Evolutionary conservation across 2,113 vertebrate genomes (phyloP), one percentile per base, ranked within the genome.

Genomic region (Ctenomys sociabilis): DNA sequence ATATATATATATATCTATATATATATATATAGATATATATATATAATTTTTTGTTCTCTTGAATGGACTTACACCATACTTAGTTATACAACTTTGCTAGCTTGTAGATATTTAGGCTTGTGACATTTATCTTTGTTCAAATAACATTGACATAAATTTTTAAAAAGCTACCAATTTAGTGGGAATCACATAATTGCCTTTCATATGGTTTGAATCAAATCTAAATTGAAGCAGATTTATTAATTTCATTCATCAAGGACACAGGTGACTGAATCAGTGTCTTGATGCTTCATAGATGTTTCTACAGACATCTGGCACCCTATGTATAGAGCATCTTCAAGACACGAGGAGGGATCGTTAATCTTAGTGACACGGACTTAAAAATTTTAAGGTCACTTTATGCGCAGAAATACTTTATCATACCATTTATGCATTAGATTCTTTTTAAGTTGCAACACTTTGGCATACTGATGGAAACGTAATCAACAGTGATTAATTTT

Each of bases 361-460:
- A 54, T 92, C 75, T 93, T 84, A 75, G 77, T 70, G 26, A 10
- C 35, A 73, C 88, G 26, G 37, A 45, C 28, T 77, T 81, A 82
- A 68, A 83, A 24, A 40, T 45, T 83, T 96, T 93, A 24, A 95
- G 49, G 19, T 96, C 45, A 35, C 9, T 30, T 68, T 32, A 95
- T 52, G 72, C 57, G 83, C 35, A 57, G n/a, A 83, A 90, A 26
- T 32, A 26, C 90, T 92, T 28, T 77, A 22, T 88, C 2, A 19
- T 37, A 85, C 40, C 28, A 73, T 75, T 93, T 84, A 73, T 40
- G 54, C 13, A 54, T 59, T 43, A 64, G 32, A 8, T 30, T 82
- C 26, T 70, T 89, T 89, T 91, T 78, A 11, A 30, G 30, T 85
- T 77, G 59, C n/a, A 94, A 6, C 66, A 82, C 35, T 66, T 87